These are phyloP conservation scores for Phrynocephalus vlangalii DNA, from an alignment of 2,797 vertebrate genomes.

Conservation along the genomic window DNA sequence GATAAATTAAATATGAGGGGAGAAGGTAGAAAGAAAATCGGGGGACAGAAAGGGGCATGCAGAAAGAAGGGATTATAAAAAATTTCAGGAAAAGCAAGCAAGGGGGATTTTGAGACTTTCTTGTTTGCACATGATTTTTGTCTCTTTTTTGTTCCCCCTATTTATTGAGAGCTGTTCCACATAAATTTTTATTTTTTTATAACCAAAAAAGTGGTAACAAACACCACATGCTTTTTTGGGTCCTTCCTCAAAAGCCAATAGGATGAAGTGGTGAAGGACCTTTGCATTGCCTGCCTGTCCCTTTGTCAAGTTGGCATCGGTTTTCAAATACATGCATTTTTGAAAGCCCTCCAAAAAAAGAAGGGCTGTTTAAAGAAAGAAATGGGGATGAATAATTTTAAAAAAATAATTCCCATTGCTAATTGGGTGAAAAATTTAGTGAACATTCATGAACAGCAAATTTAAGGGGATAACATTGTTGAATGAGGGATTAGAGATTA, in stretches of 20 bases:
- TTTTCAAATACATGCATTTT: slow-evolving; percentile 26
- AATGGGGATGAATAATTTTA: slow-evolving; percentile 34
- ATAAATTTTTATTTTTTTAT: background rate
- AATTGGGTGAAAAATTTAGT: slow-evolving; percentile 45
- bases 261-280: background rate
- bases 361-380: slow-evolving; percentile 56
- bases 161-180: background rate
- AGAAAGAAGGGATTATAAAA: background rate
- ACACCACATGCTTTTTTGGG: background rate
- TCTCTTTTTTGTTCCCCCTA: slow-evolving; percentile 4
- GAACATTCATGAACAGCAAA: slow-evolving; percentile 51
- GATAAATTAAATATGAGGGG: background rate
- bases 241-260: background rate
- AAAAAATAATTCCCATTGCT: slow-evolving; percentile 61
- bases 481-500: slow-evolving; percentile 55
- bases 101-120: background rate
- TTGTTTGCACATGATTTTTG: background rate
- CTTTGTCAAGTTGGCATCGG: slow-evolving; percentile 21
- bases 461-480: slow-evolving; percentile 62
- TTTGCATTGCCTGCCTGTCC: slow-evolving; percentile 18
- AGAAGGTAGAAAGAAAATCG: background rate
- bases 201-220: background rate
- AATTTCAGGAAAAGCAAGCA: background rate
- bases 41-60: background rate
- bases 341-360: slow-evolving; percentile 44